phyloP scores from a whole-genome alignment of 2,113 vertebrate species.

The Tachuris rubrigastra region DNA sequence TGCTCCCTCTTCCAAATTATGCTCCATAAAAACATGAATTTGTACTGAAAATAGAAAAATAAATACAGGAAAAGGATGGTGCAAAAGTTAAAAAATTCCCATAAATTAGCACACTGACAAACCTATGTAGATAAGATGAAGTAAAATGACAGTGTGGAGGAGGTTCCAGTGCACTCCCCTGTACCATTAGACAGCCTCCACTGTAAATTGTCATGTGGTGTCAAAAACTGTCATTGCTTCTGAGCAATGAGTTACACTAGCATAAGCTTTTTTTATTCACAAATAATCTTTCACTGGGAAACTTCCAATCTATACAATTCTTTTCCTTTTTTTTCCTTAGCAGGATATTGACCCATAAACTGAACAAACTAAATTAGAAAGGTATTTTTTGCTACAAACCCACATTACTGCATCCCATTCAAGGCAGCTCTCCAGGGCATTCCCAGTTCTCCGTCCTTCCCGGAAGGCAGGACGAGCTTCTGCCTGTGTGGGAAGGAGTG shows the following conservation, averaged over 20 bases:
- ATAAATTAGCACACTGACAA: neutral
- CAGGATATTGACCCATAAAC: neutral
- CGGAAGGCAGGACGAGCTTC: rapidly evolving
- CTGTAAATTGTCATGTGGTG: neutral
- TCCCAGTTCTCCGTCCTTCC: neutral
- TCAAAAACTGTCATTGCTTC: neutral
- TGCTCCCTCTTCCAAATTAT: neutral
- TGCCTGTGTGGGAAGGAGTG: neutral
- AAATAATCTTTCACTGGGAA: neutral
- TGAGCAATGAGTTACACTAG: neutral
- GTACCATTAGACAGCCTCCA: neutral
- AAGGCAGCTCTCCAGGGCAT: neutral
- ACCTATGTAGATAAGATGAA: neutral
- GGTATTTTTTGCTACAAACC: neutral
- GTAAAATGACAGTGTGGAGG: neutral
- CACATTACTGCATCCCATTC: neutral
- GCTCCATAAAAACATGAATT: neutral
- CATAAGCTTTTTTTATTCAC: neutral
- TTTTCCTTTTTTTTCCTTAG: neutral
- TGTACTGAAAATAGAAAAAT: neutral
- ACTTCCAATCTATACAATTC: neutral
- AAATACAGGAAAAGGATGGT: neutral
- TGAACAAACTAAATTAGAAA: neutral
- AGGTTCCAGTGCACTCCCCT: neutral
- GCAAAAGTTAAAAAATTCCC: neutral